Evolutionary conservation across 2,113 vertebrate species (phyloP).

Genomic region (Motacilla tschutschensis): DNA sequence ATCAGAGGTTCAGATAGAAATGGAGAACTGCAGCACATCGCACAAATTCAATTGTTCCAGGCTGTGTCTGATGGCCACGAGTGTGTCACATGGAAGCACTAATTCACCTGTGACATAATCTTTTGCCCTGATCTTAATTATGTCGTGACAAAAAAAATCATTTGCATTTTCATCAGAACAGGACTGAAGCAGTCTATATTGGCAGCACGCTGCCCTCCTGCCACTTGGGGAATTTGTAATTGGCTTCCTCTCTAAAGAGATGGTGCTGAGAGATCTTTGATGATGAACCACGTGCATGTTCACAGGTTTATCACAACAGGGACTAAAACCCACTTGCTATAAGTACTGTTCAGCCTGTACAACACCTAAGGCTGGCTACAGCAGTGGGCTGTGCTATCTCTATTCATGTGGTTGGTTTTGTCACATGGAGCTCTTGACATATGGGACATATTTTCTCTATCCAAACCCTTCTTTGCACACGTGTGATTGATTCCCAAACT

Average conservation of each 20-base stretch:
- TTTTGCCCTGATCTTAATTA: background rate
- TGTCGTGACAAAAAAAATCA: background rate
- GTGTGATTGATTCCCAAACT: background rate
- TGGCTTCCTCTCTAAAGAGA: background rate
- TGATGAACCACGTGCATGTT: background rate
- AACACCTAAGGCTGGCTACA: background rate
- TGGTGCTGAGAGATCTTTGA: background rate
- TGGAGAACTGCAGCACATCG: background rate
- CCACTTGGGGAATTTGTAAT: background rate
- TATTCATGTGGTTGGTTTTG: background rate
- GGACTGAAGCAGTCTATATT: background rate
- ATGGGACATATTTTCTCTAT: background rate
- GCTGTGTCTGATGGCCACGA: background rate
- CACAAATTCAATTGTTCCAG: background rate
- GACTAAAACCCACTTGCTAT: background rate
- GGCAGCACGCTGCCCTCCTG: background rate
- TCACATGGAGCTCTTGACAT: background rate
- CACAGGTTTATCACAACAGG: background rate
- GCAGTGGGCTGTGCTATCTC: background rate
- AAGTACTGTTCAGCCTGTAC: background rate
- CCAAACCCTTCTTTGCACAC: background rate
- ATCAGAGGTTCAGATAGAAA: background rate
- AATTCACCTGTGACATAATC: background rate
- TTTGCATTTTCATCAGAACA: background rate
- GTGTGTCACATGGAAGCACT: background rate